phyloP scores from a whole-genome alignment of 2,888 invertebrate species.

The Resseliella maxima region DNA sequence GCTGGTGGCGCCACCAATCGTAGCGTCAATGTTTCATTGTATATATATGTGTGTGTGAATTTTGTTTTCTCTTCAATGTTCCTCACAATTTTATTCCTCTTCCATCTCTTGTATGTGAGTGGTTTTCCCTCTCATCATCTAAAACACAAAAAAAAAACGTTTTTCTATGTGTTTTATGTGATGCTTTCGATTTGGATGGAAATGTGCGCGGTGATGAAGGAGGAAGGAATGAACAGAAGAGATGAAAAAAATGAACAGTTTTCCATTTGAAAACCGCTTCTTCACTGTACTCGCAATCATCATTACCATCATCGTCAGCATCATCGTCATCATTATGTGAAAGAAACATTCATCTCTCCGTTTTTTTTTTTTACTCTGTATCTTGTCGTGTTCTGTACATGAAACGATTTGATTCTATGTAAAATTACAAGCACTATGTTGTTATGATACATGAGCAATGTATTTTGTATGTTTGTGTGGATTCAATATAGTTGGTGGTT shows the following conservation, averaged over 20 bases:
- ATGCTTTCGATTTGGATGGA: constrained; percentile 29
- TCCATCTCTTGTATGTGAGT: not conserved
- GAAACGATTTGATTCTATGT: not conserved
- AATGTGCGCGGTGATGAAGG: not conserved
- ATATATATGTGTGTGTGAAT: too few relatives aligned
- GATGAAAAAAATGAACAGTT: constrained; percentile 1
- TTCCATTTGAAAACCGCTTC: constrained; percentile 1
- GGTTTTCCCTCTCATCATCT: not conserved
- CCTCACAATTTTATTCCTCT: not conserved
- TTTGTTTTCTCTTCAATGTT: not conserved
- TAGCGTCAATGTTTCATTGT: constrained; percentile 23
- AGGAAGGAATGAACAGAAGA: too few relatives aligned
- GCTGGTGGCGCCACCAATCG: constrained; percentile 44
- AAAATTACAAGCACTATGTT: too few relatives aligned
- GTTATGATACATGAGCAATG: too few relatives aligned
- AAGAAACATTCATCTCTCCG: not conserved
- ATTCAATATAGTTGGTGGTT: too few relatives aligned
- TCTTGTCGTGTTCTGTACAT: not conserved
- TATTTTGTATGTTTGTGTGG: too few relatives aligned
- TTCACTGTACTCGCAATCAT: not conserved
- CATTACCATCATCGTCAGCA: constrained; percentile 15
- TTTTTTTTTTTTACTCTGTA: too few relatives aligned
- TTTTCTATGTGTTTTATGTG: not conserved
- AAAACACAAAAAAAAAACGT: not conserved
- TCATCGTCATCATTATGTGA: not conserved